phyloP scores from a whole-genome alignment of 2,797 vertebrate genomes.

The Sebastolobus altivelis region DNA sequence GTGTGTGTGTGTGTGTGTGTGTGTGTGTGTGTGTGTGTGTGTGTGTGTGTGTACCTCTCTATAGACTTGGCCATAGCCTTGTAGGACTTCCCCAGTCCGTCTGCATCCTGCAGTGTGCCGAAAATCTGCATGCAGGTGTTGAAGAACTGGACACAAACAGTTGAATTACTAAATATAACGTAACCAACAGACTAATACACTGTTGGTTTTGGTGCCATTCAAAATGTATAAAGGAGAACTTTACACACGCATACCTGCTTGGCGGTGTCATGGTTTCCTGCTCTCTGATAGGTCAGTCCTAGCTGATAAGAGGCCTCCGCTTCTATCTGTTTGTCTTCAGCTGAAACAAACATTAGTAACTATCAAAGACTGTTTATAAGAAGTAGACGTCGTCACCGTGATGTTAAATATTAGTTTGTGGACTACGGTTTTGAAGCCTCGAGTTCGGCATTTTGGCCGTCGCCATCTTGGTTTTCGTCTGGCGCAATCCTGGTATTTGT shows the following conservation, averaged over 20 bases:
- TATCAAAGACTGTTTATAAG: no score
- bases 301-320: constrained; percentile 66
- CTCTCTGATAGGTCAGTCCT: constrained; percentile 73
- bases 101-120: constrained; percentile 52
- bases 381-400: no score
- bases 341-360: constrained; percentile 71
- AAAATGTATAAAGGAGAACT: not conserved
- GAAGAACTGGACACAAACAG: constrained; percentile 70
- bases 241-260: constrained; percentile 57
- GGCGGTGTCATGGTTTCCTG: constrained; percentile 65
- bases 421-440: no score
- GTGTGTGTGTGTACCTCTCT: constrained; percentile 66
- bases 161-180: not conserved
- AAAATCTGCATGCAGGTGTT: constrained; percentile 63
- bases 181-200: no score
- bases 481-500: no score
- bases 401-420: no score
- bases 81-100: constrained; percentile 66
- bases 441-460: no score
- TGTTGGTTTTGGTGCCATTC: not conserved
- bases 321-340: constrained; percentile 74
- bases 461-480: no score
- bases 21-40: constrained; percentile 11
- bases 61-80: constrained; percentile 70
- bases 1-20: constrained; percentile 2